Percentiles rank a stretch among this genome's conserved stretches.
These are phyloP conservation scores for Hypsopygia costalis DNA, from an alignment of 2,888 invertebrate species.

Conservation along the genomic window DNA sequence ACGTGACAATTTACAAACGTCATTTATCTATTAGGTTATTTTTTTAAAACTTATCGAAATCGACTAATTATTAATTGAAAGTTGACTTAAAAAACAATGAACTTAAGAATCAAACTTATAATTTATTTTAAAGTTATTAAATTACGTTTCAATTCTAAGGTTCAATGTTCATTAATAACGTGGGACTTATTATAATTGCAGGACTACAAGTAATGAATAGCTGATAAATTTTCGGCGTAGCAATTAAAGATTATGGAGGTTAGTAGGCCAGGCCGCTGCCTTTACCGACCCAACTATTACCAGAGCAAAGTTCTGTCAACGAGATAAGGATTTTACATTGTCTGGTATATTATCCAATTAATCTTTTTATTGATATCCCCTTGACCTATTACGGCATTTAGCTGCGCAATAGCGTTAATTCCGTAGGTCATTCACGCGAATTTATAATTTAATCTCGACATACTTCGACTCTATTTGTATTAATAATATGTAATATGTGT, in stretches of 20 bases:
- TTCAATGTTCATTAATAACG: no score
- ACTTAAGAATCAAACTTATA: no score
- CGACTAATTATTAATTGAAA: no score
- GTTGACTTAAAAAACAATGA: no score
- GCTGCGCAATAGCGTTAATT: conserved; percentile 45
- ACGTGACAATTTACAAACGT: no score
- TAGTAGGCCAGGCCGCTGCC: conserved; percentile 45
- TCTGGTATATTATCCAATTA: conserved; percentile 32
- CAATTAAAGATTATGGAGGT: conserved; percentile 42
- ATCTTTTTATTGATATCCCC: conserved; percentile 40
- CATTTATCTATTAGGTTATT: no score
- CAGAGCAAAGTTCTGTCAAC: conserved; percentile 16
- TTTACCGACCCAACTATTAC: conserved; percentile 20
- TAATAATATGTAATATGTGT: conserved; percentile 16
- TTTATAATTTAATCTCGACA: conserved; percentile 26
- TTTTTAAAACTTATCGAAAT: no score
- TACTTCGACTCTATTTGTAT: no score
- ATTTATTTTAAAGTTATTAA: no score
- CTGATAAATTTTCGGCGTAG: conserved; percentile 5
- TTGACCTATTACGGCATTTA: conserved; percentile 55
- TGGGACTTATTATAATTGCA: no score
- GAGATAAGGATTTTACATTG: conserved; percentile 40
- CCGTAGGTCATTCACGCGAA: conserved; percentile 17
- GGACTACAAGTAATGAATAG: no score
- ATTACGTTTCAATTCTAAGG: no score